Evolutionary conservation across 2,113 vertebrate species (phyloP), one percentile per base, ranked within the genome.

Genomic region (Notarius quadriscutis): DNA sequence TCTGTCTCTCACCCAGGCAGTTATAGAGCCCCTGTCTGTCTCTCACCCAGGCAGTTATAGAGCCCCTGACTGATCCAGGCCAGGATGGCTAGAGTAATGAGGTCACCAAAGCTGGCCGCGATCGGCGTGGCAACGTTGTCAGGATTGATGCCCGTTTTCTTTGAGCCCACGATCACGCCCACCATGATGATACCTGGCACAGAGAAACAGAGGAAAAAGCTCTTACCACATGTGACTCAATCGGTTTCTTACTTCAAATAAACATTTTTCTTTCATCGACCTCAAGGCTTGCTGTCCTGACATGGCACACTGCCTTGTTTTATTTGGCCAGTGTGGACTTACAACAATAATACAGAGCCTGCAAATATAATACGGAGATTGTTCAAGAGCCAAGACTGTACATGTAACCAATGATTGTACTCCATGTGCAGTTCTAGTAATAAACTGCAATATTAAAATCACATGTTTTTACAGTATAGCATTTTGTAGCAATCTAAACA

Each of bases 61-160:
- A 99, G 96, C 90, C 97, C 97, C 93, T 99, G 97, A 92, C 97
- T 99, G 93, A 99, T 99, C 97, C 97, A 97, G 6, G 98, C 98
- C 89, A 99, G 95, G 93, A 99, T 99, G 34, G 97, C 97, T 90
- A 99, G 94, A 14, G 97, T 98, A 90, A 99, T 99, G 89, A 99
- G 97, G 92, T 99, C 98, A 34, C 98, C 98, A 89, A 99, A 98
- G 89, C 98, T 99, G 91, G 98, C 98, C 27, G 98, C 98, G 81
- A 99, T 99, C 57, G 98, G 98, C 7, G 98, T 99, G 81, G 97
- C 98, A 86, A 99, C 97, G 0, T 99, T 99, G 94, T 99, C 98
- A 80, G 97, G 98, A 92, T 99, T 99, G 92, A 99, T 97, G 62
- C 98, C 98, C 0, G 97, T 99, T 94, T 99, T 98, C 96, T 99